These are phyloP conservation scores for Dolichoris vasculosae DNA, from an alignment of 1,140 invertebrate species.

Conservation along the genomic window DNA sequence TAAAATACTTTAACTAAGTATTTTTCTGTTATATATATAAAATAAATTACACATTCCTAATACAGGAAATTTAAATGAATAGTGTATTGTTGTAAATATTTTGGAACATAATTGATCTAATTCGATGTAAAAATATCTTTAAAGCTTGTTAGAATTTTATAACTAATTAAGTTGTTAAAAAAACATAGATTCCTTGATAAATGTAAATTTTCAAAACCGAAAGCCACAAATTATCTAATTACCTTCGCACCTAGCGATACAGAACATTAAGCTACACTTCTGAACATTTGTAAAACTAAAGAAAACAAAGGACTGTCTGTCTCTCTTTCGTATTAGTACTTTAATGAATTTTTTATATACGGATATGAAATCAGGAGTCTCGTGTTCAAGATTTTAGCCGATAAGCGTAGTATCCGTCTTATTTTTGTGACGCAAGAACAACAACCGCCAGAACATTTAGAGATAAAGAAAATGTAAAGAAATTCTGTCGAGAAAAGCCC, in stretches of 20 bases:
- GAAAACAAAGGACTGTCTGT: conserved; percentile 12
- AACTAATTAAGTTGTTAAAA: neutral
- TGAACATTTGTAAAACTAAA: neutral
- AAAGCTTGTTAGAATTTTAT: neutral
- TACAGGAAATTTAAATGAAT: neutral
- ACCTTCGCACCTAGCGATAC: neutral
- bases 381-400: neutral
- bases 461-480: conserved; percentile 19
- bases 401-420: neutral
- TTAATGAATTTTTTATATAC: conserved; percentile 30
- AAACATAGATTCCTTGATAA: neutral
- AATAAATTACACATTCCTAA: too few relatives aligned
- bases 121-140: neutral
- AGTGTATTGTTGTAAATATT: neutral
- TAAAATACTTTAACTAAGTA: too few relatives aligned
- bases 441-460: neutral
- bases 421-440: neutral
- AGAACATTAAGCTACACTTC: neutral
- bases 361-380: conserved; percentile 2
- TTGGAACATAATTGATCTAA: neutral
- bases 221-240: neutral
- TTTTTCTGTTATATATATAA: too few relatives aligned
- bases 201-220: neutral
- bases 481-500: neutral
- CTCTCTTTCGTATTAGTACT: neutral